Conservation (phyloP, 2,113 vertebrate genomes). For the Pseudorhombus dupliciocellatus region DNA sequence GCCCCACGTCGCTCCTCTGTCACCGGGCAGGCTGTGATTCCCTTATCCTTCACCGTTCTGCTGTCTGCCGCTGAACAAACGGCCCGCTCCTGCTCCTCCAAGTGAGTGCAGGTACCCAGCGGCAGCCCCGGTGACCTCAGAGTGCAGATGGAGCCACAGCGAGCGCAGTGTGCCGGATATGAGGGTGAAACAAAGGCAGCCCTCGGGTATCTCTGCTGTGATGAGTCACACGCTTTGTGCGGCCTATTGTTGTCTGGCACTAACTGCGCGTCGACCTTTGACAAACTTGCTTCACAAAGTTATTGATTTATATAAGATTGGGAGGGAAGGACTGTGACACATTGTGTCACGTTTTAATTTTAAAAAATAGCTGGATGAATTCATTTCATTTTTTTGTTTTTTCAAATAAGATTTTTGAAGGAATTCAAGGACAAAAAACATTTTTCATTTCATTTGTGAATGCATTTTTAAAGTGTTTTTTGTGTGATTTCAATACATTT, state of each 20-base stretch:
- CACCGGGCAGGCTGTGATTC: constrained; percentile 29
- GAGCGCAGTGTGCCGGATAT: constrained; percentile 27
- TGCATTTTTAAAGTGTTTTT: no score
- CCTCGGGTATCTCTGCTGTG: neutral
- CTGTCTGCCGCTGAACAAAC: constrained; percentile 70
- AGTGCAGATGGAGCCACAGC: constrained; percentile 13
- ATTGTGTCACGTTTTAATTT: no score
- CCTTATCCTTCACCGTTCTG: constrained; percentile 45
- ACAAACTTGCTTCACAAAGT: no score
- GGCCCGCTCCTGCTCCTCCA: constrained; percentile 38
- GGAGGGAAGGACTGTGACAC: no score
- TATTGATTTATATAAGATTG: no score
- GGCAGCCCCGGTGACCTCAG: neutral
- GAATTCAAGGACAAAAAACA: no score
- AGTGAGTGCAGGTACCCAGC: constrained; percentile 10
- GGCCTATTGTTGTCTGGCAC: neutral
- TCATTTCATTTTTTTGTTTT: no score
- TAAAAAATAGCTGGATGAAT: no score
- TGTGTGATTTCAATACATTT: no score
- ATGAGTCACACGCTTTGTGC: neutral
- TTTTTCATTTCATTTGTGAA: no score
- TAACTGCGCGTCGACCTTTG: neutral
- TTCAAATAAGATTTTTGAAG: no score
- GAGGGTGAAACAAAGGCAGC: constrained; percentile 28
- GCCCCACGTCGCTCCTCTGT: constrained; percentile 33